Conservation (phyloP, 2,888 invertebrate genomes). For the Conchocele bisecta region DNA sequence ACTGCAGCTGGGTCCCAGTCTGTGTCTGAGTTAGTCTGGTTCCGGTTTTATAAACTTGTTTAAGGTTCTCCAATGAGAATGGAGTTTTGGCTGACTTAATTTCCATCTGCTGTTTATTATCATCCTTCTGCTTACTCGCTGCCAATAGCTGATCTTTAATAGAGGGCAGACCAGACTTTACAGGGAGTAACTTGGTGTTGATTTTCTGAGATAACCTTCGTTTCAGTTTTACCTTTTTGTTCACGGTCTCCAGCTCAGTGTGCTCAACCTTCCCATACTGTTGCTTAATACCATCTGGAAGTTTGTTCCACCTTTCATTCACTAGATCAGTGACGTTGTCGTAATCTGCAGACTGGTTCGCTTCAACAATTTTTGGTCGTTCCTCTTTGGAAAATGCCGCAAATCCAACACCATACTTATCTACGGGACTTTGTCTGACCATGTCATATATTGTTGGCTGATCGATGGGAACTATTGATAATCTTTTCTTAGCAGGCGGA, state of each 20-base stretch:
- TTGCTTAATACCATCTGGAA: slow-evolving; percentile 58
- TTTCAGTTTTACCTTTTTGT: slow-evolving; percentile 33
- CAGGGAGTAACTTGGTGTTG: slow-evolving; percentile 18
- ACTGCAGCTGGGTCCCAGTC: not conserved
- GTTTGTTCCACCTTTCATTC: slow-evolving; percentile 61
- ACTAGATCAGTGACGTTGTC: slow-evolving; percentile 61
- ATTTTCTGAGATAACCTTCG: slow-evolving; percentile 29
- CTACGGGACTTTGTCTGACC: slow-evolving; percentile 60
- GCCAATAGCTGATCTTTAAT: slow-evolving; percentile 59
- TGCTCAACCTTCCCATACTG: slow-evolving; percentile 50
- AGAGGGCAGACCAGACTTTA: slow-evolving; percentile 30
- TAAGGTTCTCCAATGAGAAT: slow-evolving; percentile 52
- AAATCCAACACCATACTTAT: slow-evolving; percentile 51
- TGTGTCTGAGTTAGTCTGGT: slow-evolving; percentile 50
- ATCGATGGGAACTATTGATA: slow-evolving; percentile 26
- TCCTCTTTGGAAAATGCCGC: slow-evolving; percentile 64
- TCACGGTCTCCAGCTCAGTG: slow-evolving; percentile 44
- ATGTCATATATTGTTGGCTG: slow-evolving; percentile 72
- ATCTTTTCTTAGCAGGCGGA: slow-evolving; percentile 47
- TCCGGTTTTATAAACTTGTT: slow-evolving; percentile 35
- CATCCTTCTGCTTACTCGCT: slow-evolving; percentile 14
- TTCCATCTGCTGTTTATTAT: not conserved
- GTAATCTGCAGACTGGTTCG: slow-evolving; percentile 59
- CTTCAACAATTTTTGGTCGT: slow-evolving; percentile 60
- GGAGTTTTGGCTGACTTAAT: slow-evolving; percentile 40